Base-by-base conservation (phyloP, 2,113 vertebrate genomes). In the Glaucomys volans region DNA sequence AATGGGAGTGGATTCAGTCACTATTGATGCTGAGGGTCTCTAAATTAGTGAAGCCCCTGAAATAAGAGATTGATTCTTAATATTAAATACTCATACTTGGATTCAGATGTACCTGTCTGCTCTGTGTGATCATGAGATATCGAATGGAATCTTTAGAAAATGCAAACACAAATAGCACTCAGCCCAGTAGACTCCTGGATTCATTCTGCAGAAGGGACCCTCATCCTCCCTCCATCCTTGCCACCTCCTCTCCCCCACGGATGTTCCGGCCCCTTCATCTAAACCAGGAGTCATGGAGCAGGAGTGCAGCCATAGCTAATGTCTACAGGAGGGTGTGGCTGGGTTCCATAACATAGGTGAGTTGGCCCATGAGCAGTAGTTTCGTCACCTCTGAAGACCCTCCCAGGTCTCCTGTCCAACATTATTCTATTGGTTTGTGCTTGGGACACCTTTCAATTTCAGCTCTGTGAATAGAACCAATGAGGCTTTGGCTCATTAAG, bases 401-500 rank as follows among this genome's bases (percentile, higher is more conserved):
- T 66, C 16, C 30, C 76, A 71, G 72, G 12, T 80, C 62, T 96
- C 40, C 50, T 75, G 83, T 17, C 47, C 69, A 44, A 52, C 2
- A 30, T 42, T 16, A 18, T 4, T 32, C 54, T 96, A 42, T 69
- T 6, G 2, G n/a, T 77, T 71, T 57, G 17, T 87, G 35, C 47
- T 62, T 80, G 54, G 30, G 30, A 74, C 76, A 92, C 67, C 80
- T 93, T 94, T 93, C 80, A 50, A 30, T 66, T 50, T 95, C 24
- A 75, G 16, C 20, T 82, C 66, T 59, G 54, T 50, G 81, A 77
- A 67, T 54, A 54, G 76, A 96, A 97, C 83, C 84, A 74, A 37
- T 94, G 87, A 83, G 40, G 30, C 66, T 74, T 86, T 92, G 1
- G 2, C 64, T 95, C 87, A 88, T 97, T 96, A 95, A 97, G 96